phyloP scores from a whole-genome alignment of 2,113 vertebrate genomes.

The Mugil cephalus region DNA sequence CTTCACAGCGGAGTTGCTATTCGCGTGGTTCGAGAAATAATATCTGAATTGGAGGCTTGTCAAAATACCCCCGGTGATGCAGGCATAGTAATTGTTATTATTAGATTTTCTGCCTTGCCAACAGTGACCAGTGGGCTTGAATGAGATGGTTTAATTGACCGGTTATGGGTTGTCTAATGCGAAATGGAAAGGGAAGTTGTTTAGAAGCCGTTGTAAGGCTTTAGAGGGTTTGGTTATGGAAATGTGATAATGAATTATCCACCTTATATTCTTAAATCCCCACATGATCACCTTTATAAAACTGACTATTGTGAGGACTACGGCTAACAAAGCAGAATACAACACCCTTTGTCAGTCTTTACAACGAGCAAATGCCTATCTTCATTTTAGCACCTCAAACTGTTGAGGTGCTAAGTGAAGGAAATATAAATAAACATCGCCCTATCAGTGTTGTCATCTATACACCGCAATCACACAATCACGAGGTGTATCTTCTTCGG shows the following conservation, averaged over 20 bases:
- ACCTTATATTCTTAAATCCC: not conserved
- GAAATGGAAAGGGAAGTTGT: conserved; percentile 33
- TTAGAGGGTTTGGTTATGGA: conserved; percentile 12
- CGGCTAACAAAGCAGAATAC: not conserved
- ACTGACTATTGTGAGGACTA: not conserved
- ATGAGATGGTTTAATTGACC: conserved; percentile 58
- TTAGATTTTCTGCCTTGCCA: conserved; percentile 56
- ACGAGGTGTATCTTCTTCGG: not conserved
- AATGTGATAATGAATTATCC: not conserved
- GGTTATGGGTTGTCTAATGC: conserved; percentile 43
- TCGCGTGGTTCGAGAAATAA: conserved; percentile 22
- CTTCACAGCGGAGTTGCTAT: conserved; percentile 26
- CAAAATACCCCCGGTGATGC: conserved; percentile 44
- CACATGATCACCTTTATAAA: not conserved
- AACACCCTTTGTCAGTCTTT: not conserved
- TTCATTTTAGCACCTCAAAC: not conserved
- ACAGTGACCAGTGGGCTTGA: conserved; percentile 46
- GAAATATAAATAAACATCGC: not conserved
- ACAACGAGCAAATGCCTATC: not conserved
- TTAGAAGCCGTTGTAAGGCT: conserved; percentile 51
- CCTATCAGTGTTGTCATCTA: not conserved
- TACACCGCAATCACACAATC: not conserved
- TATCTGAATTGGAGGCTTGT: conserved; percentile 35
- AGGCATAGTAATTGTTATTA: conserved; percentile 52
- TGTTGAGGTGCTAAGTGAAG: not conserved